Evolutionary conservation across 2,797 vertebrate species (phyloP), one percentile per base, ranked within the genome.

Genomic region (Chaenodraco wilsoni): DNA sequence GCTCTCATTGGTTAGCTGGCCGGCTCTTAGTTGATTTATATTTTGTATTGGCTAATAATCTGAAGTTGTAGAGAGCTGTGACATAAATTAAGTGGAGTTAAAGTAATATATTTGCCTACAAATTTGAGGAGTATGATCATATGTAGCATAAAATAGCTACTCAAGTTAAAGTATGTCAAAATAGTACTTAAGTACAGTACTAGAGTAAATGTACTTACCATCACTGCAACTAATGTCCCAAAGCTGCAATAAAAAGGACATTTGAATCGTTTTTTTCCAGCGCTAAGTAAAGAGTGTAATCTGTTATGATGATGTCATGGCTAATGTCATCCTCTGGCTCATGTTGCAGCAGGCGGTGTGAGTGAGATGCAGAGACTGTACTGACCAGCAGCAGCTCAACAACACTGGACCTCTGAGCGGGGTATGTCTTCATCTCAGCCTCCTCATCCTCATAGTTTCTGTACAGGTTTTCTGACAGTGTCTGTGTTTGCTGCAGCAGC

Each of bases 321-420:
- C 71, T 82, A 2, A 45, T 77, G 65, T 84, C 66, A 64, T 79
- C 63, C 61, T 68, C 70, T 82, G 84, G 49, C 61, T 80, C 50
- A 2, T 76, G 43, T 69, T 6, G 17, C 84, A 86, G 79, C 65
- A 45, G 66, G 54, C 69, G 2, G 68, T 14, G 52, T 33, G 81
- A 60, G 56, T 44, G 60, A 45, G 69, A 89, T 87, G 88, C 81
- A 69, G 78, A 69, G 23, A 5, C 72, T 61, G 50, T 51, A 62
- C 75, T 83, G 82, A 90, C 55, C 69, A 43, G 5, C 66, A 72
- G 63, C 63, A 70, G 64, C 68, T 56, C 62, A 48, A 45, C 72
- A 43, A 45, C 69, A 56, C 72, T 33, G 69, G 69, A 73, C 81
- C 44, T 46, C 82, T 68, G 76, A 70, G 65, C 41, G 57, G 43